phyloP scores from a whole-genome alignment of 2,113 vertebrate genomes.

The Notothenia rossii region DNA sequence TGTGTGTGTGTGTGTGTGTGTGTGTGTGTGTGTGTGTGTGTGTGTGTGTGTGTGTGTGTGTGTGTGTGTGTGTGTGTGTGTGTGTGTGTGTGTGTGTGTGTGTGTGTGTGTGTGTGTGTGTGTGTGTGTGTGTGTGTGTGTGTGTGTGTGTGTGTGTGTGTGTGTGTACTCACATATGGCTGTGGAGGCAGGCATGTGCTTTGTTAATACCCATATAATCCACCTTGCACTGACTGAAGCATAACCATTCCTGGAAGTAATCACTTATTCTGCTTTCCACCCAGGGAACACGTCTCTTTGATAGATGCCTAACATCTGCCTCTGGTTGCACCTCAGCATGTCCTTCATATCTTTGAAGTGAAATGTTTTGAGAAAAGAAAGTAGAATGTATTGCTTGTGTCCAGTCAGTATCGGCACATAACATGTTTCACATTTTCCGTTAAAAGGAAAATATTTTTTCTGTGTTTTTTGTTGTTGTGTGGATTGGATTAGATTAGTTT shows the following conservation, averaged over 20 bases:
- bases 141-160: too few species aligned
- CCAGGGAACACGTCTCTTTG: constrained; percentile 14
- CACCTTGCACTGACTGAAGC: constrained; percentile 20
- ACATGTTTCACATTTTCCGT: background rate
- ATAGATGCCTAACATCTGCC: constrained; percentile 47
- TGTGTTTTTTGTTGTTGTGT: background rate
- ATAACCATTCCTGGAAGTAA: constrained; percentile 21
- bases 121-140: too few species aligned
- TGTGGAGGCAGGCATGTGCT: background rate
- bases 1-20: too few species aligned
- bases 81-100: background rate
- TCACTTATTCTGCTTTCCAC: constrained; percentile 24
- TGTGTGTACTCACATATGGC: background rate
- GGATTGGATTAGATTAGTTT: constrained; percentile 1
- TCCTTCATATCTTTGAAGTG: constrained; percentile 13
- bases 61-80: background rate
- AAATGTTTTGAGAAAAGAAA: constrained; percentile 4
- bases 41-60: background rate
- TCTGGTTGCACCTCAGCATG: constrained; percentile 19
- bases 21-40: too few species aligned
- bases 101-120: too few species aligned
- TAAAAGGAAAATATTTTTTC: background rate
- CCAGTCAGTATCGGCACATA: background rate
- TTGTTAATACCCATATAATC: background rate
- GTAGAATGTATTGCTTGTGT: background rate